These are phyloP conservation scores for Drosophila paramelanica DNA, from an alignment of 2,888 invertebrate species.

Conservation along the genomic window DNA sequence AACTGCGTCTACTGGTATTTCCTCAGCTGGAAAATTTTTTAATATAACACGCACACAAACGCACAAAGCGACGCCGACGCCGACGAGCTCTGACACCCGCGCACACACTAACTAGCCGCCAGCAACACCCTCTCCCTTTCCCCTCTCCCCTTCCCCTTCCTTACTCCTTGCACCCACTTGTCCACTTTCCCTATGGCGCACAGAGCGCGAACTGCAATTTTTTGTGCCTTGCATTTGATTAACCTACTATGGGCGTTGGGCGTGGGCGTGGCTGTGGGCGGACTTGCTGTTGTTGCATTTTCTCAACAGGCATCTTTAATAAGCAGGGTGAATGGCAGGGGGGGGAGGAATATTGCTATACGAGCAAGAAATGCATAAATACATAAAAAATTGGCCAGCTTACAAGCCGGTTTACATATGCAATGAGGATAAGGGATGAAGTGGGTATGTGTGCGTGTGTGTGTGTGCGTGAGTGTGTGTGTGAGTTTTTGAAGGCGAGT, in stretches of 20 bases:
- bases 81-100: conserved; percentile 59
- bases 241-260: conserved; percentile 69
- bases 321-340: not conserved
- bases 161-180: not conserved
- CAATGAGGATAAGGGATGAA: conserved; percentile 45
- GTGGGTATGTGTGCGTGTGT: conserved; percentile 18
- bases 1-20: conserved; percentile 27
- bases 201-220: conserved; percentile 46
- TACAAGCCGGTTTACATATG: conserved; percentile 77
- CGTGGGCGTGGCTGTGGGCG: conserved; percentile 34
- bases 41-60: conserved; percentile 62
- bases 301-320: conserved; percentile 68
- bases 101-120: conserved; percentile 64
- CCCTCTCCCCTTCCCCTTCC: accelerated
- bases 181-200: not conserved
- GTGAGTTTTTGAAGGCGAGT: conserved; percentile 39
- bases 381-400: conserved; percentile 80
- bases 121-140: conserved; percentile 3
- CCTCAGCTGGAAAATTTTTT: conserved; percentile 55
- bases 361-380: conserved; percentile 73
- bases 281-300: conserved; percentile 55
- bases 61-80: conserved; percentile 28
- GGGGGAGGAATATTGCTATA: conserved; percentile 33
- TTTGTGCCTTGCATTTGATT: conserved; percentile 76
- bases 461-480: conserved; percentile 18